These are phyloP conservation scores for Coptodon rendalli DNA, from an alignment of 2,113 vertebrate species.

Conservation along the genomic window DNA sequence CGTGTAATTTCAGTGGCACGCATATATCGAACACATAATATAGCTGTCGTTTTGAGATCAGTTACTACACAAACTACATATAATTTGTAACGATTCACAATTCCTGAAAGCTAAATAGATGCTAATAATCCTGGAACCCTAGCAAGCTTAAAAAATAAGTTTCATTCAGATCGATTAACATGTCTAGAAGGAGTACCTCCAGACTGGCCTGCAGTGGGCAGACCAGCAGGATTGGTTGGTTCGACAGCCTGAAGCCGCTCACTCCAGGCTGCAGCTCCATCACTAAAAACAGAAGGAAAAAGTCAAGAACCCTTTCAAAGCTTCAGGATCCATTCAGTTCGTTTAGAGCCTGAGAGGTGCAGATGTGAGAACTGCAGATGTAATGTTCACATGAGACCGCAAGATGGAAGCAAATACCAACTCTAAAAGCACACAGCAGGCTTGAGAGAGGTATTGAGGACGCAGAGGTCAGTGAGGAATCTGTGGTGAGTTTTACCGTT, in stretches of 20 bases:
- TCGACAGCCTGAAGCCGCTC: slow-evolving; percentile 88
- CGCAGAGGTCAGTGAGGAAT: neutral
- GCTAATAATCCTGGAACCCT: neutral
- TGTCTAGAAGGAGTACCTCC: slow-evolving; percentile 76
- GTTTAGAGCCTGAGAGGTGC: rapidly evolving
- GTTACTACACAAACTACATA: neutral
- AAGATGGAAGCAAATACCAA: neutral
- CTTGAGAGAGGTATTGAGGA: neutral
- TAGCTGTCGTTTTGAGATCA: neutral
- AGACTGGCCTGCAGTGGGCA: slow-evolving; percentile 90
- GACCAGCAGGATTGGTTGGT: slow-evolving; percentile 90
- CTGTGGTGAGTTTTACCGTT: slow-evolving; percentile 72
- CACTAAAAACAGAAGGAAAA: slow-evolving; percentile 61
- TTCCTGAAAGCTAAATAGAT: neutral
- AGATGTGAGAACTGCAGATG: neutral
- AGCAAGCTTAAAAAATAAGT: neutral
- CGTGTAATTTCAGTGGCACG: rapidly evolving
- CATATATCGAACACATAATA: neutral
- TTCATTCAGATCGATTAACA: neutral
- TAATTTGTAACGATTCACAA: neutral
- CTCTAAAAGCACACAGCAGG: too few relatives aligned
- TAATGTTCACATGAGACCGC: neutral
- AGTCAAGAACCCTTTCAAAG: neutral
- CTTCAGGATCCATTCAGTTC: neutral
- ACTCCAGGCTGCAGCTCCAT: slow-evolving; percentile 83